phyloP scores from a whole-genome alignment of 2,888 invertebrate species.

The Abrostola tripartita region DNA sequence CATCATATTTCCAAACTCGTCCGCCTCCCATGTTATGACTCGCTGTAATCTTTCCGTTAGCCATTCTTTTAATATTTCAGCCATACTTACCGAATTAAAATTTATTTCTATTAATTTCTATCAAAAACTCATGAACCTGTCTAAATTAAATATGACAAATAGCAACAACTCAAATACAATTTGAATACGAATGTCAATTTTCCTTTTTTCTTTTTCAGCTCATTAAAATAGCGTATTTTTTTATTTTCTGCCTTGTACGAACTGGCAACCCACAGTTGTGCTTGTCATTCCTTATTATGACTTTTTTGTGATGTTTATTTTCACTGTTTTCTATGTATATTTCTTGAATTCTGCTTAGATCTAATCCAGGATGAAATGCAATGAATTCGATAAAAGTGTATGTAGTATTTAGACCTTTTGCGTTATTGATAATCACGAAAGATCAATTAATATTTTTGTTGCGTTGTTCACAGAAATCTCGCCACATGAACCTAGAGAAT shows the following conservation, averaged over 20 bases:
- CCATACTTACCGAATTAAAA: conserved; percentile 73
- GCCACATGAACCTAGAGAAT: conserved; percentile 85
- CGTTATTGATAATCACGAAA: conserved; percentile 31
- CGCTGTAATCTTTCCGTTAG: conserved; percentile 86
- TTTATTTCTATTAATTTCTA: conserved; percentile 11
- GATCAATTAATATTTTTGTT: conserved; percentile 60
- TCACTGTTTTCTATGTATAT: conserved; percentile 76
- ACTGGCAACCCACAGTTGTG: conserved; percentile 43
- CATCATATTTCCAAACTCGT: conserved; percentile 87
- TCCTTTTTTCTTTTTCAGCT: not conserved
- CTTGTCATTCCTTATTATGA: conserved; percentile 74
- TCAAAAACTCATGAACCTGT: conserved; percentile 13
- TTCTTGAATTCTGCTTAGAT: conserved; percentile 67
- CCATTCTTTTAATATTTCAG: conserved; percentile 89
- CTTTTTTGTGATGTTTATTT: conserved; percentile 87
- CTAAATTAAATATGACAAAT: conserved; percentile 1
- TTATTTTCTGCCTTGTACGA: not conserved
- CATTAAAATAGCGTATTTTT: not conserved
- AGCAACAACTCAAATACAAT: conserved; percentile 2
- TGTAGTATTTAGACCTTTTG: conserved; percentile 50
- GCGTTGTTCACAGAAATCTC: conserved; percentile 81
- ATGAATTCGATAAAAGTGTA: conserved; percentile 78
- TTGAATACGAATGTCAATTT: not conserved
- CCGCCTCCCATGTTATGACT: conserved; percentile 85
- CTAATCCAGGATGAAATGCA: conserved; percentile 80